phyloP scores from a whole-genome alignment of 2,888 invertebrate genomes.

The Drosophila greeni region DNA sequence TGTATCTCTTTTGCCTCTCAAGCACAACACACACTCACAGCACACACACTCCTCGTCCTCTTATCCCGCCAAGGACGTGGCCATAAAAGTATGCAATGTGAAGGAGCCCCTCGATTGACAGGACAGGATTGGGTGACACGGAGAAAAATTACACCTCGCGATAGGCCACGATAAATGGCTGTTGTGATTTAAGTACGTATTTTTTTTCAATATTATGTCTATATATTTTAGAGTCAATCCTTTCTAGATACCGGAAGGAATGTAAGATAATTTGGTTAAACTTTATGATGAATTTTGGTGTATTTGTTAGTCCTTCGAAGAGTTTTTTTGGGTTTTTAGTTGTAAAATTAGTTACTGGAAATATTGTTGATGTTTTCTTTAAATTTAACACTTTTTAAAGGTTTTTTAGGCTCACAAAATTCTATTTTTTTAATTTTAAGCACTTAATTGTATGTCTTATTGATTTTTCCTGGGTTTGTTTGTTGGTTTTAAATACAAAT shows the following conservation, averaged over 20 bases:
- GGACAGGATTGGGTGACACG: constrained; percentile 24
- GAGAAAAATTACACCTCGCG: constrained; percentile 11
- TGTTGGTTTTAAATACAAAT: not conserved
- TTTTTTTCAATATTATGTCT: constrained; percentile 1
- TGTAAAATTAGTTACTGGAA: not conserved
- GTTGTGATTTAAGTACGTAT: constrained; percentile 5
- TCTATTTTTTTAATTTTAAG: not conserved
- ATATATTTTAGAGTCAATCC: constrained; percentile 5
- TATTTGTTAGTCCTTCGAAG: not conserved
- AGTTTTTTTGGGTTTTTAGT: not conserved
- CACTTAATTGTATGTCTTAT: not conserved
- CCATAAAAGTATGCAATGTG: constrained; percentile 68
- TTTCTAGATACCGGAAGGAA: not conserved
- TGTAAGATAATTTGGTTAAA: not conserved
- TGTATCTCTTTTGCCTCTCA: constrained; percentile 47
- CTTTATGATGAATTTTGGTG: not conserved
- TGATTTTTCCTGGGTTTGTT: not conserved
- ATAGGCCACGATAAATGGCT: not conserved
- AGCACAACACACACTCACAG: constrained; percentile 9
- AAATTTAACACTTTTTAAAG: not conserved
- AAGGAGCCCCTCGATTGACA: constrained; percentile 17
- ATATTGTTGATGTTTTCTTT: not conserved
- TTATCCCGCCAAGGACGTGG: constrained; percentile 38
- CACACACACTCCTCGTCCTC: constrained; percentile 4
- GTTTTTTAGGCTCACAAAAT: not conserved